These are phyloP conservation scores for Spilosoma lubricipeda DNA, from an alignment of 2,888 invertebrate species.

Conservation along the genomic window DNA sequence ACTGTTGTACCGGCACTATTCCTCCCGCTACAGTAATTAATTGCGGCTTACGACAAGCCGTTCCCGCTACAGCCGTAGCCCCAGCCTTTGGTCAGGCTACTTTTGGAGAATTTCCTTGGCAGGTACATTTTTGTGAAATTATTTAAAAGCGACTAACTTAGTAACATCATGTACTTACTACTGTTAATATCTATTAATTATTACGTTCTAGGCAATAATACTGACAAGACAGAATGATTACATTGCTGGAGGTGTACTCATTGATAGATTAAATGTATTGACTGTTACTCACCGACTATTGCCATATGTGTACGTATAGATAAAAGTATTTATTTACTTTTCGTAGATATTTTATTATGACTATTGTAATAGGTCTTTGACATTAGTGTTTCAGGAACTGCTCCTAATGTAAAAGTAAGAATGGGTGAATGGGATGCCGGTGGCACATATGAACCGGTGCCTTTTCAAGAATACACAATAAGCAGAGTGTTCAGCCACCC, in stretches of 20 bases:
- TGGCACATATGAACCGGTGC: conserved; percentile 87
- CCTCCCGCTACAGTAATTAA: conserved; percentile 52
- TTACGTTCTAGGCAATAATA: conserved; percentile 76
- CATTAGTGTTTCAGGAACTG: conserved; percentile 76
- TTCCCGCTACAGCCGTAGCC: conserved; percentile 67
- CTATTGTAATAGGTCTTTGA: neutral
- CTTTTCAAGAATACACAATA: conserved; percentile 88
- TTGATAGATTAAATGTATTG: conserved; percentile 89
- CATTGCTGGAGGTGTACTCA: conserved; percentile 90
- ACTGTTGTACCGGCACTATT: conserved; percentile 68
- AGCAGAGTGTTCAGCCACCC: conserved; percentile 87
- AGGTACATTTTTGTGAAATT: conserved; percentile 69
- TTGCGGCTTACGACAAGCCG: conserved; percentile 80
- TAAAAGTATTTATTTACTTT: neutral
- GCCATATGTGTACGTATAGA: conserved; percentile 83
- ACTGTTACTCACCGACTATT: conserved; percentile 91
- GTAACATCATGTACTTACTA: neutral
- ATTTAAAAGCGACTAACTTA: neutral
- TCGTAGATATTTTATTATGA: neutral
- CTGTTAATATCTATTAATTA: neutral
- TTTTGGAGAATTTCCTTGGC: conserved; percentile 92
- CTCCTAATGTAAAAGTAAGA: conserved; percentile 88
- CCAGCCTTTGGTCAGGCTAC: conserved; percentile 85
- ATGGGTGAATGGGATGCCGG: conserved; percentile 92
- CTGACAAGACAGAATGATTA: conserved; percentile 87